Evolutionary conservation across 1,140 invertebrate species (phyloP).

Genomic region (Cydia pomonella): DNA sequence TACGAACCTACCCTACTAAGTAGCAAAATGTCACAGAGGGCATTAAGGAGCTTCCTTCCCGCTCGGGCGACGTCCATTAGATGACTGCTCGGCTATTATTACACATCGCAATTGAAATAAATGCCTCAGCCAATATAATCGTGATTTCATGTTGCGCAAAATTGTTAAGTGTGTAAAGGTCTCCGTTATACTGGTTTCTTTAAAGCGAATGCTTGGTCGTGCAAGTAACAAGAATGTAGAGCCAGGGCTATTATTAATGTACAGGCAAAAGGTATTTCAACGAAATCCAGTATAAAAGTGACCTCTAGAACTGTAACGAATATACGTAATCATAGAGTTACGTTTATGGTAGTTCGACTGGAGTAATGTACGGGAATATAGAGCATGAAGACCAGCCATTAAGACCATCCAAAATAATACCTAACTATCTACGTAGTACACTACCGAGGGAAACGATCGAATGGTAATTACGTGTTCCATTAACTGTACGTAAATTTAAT

Average conservation of each 20-base stretch:
- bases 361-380: not conserved
- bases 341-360: not conserved
- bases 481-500: not conserved
- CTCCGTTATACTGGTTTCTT: not conserved
- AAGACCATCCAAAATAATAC: constrained; percentile 10
- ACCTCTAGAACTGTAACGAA: not conserved
- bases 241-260: not conserved
- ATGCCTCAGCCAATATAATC: not conserved
- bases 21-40: constrained; percentile 29
- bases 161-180: no score
- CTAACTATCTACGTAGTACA: constrained; percentile 16
- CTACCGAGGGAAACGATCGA: not conserved
- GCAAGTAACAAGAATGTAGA: not conserved
- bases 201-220: not conserved
- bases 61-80: constrained; percentile 23
- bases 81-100: constrained; percentile 2
- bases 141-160: not conserved
- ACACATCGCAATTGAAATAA: not conserved
- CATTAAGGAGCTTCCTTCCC: constrained; percentile 29
- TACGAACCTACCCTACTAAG: constrained; percentile 18
- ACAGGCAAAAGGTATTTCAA: not conserved
- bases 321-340: not conserved
- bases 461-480: not conserved
- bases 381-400: not conserved
- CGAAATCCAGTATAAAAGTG: not conserved